Evolutionary conservation across 2,888 invertebrate genomes (phyloP), one percentile per base, ranked within the genome.

Genomic region (Onchidella celtica): DNA sequence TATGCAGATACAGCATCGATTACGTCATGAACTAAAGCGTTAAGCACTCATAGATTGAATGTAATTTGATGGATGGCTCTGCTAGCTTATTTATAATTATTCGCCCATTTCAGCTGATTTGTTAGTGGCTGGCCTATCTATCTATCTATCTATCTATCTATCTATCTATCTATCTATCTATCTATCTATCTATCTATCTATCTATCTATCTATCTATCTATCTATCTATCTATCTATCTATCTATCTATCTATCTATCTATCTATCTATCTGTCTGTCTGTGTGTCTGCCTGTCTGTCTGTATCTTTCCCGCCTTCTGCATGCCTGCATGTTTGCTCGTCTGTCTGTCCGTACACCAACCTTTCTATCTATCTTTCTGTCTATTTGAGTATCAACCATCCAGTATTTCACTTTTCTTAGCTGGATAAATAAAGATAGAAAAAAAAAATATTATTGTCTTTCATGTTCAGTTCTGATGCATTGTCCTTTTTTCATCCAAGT

Each of bases 291-390:
- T 59, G 59, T 69, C 38, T 59, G 40, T 76, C 34, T 36, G 65
- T 76, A 29, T 65, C 32, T 63, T 21, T 65, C 36, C 34, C 40
- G 32, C 63, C 47, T 32, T 66, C 27, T 66, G 27, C 36, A 32
- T 34, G 70, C n/a, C 32, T 38, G n/a, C 34, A 17, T 70, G 70
- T 70, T 21, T 38, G 40, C 27, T 17, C n/a, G 36, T 70, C 36
- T 70, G 38, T 70, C 32, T 70, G 70, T 38, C 32, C 3, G 34
- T 11, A 11, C 32, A 32, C 84, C 85, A 89, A 87, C 87, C 87
- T 87, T 88, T 84, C 86, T 86, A 83, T 87, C 86, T 85, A 84
- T 87, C 85, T 87, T 86, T 86, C 86, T 87, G 85, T 83, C 82
- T 78, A 82, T n/a, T n/a, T n/a, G n/a, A n/a, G n/a, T n/a, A n/a